A percentile compares a stretch with the other conserved stretches of the same genome.
phyloP scores from a whole-genome alignment of 2,888 invertebrate genomes.

The Acanthosepion lycidas region DNA sequence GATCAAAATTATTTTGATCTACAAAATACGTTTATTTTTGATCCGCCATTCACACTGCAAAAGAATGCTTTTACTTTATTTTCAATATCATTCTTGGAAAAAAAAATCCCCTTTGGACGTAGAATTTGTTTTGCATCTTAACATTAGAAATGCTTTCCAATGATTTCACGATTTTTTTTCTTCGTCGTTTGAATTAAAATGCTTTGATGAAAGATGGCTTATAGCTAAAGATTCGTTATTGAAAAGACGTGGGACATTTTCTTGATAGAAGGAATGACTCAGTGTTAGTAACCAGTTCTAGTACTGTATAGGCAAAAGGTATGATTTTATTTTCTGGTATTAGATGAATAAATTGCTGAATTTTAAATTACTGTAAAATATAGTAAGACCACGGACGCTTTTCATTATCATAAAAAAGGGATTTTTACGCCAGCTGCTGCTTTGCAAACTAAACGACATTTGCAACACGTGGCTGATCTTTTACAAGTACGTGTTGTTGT shows the following conservation, averaged over 20 bases:
- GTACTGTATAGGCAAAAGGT: no score
- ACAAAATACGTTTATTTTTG: background rate
- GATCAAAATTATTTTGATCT: background rate
- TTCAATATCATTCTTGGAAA: background rate
- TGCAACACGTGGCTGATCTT: no score
- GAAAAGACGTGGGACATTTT: background rate
- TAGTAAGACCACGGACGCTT: no score
- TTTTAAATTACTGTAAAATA: no score
- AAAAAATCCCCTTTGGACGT: background rate
- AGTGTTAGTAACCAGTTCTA: background rate
- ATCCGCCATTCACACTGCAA: background rate
- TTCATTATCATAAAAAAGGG: no score
- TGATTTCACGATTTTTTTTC: background rate
- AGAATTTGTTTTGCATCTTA: background rate
- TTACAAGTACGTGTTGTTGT: no score
- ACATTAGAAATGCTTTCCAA: background rate
- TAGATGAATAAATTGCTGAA: no score
- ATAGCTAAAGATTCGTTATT: background rate
- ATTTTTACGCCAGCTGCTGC: no score
- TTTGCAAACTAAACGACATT: no score
- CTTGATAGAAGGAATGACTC: background rate
- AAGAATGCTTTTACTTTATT: background rate
- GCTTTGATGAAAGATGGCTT: background rate
- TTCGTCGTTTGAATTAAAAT: background rate
- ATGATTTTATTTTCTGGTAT: no score